phyloP scores from a whole-genome alignment of 2,888 invertebrate species.

The Philaethria dido region DNA sequence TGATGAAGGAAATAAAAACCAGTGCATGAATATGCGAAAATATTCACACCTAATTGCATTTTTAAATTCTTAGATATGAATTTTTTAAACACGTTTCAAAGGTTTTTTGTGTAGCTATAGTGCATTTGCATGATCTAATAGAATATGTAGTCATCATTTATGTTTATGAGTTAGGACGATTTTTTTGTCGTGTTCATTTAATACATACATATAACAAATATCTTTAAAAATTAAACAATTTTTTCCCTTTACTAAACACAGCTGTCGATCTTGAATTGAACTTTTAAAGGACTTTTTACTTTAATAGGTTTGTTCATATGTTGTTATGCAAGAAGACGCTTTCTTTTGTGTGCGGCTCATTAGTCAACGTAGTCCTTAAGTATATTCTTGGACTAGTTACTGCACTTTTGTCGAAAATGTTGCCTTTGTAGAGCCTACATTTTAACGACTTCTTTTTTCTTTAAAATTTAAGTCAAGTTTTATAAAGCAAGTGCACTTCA shows the following conservation, averaged over 20 bases:
- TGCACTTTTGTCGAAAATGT: slow-evolving; percentile 12
- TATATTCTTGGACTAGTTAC: slow-evolving; percentile 21
- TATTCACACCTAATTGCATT: background rate
- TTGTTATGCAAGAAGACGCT: background rate
- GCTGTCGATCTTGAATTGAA: background rate
- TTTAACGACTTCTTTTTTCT: slow-evolving; percentile 4
- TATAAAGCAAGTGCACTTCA: background rate
- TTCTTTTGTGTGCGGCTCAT: slow-evolving; percentile 10
- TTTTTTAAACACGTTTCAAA: background rate
- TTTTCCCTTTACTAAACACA: background rate
- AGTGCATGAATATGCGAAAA: background rate
- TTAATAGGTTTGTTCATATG: background rate
- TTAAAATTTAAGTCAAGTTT: slow-evolving; percentile 1
- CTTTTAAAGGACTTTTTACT: background rate
- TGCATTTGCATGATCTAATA: background rate
- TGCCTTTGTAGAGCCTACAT: slow-evolving; percentile 4
- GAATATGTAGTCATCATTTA: background rate
- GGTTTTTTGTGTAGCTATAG: background rate
- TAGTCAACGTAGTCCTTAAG: slow-evolving; percentile 1
- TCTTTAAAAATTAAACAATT: background rate
- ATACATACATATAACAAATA: background rate
- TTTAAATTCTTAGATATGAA: background rate
- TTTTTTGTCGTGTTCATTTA: background rate
- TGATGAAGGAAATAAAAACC: background rate
- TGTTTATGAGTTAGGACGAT: background rate